Percentiles rank a stretch among this genome's conserved stretches.
Evolutionary conservation across 2,113 vertebrate species (phyloP).

Genomic region (Clarias gariepinus): DNA sequence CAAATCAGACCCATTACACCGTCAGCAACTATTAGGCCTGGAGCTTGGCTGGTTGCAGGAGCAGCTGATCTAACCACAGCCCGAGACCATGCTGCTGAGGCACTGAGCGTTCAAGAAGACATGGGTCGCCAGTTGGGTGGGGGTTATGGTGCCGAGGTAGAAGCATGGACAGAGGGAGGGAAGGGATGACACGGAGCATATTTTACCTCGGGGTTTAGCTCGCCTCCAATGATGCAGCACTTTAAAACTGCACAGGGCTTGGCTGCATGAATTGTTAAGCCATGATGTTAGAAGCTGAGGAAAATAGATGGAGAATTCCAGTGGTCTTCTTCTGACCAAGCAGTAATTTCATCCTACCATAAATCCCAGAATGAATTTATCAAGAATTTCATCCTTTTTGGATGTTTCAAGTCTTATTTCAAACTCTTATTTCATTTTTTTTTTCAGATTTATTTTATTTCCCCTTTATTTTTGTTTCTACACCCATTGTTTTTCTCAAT

Average conservation of each 20-base stretch:
- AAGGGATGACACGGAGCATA: not conserved
- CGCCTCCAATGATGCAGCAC: slow-evolving; percentile 40
- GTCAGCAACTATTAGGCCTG: slow-evolving; percentile 45
- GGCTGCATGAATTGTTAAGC: slow-evolving; percentile 6
- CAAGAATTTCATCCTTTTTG: not conserved
- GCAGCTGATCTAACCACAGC: slow-evolving; percentile 32
- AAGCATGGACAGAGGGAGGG: slow-evolving; percentile 21
- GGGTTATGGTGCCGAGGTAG: not conserved
- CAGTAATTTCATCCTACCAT: not conserved
- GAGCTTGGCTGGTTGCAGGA: slow-evolving; percentile 21
- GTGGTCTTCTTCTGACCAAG: not conserved
- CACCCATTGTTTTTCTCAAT: not conserved
- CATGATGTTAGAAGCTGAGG: slow-evolving; percentile 16
- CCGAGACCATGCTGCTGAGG: slow-evolving; percentile 11
- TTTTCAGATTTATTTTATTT: not conserved
- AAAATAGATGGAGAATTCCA: not conserved
- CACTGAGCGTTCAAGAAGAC: not conserved
- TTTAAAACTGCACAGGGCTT: slow-evolving; percentile 9
- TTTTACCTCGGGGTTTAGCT: slow-evolving; percentile 15
- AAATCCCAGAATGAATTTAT: too few species aligned
- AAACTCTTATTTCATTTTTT: not conserved
- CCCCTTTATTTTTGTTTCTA: not conserved
- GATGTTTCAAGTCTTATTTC: not conserved
- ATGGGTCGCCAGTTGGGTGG: slow-evolving; percentile 23
- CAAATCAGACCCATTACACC: slow-evolving; percentile 41